These are phyloP conservation scores for Esperia sulphurella DNA, from an alignment of 2,888 invertebrate genomes.

Conservation along the genomic window DNA sequence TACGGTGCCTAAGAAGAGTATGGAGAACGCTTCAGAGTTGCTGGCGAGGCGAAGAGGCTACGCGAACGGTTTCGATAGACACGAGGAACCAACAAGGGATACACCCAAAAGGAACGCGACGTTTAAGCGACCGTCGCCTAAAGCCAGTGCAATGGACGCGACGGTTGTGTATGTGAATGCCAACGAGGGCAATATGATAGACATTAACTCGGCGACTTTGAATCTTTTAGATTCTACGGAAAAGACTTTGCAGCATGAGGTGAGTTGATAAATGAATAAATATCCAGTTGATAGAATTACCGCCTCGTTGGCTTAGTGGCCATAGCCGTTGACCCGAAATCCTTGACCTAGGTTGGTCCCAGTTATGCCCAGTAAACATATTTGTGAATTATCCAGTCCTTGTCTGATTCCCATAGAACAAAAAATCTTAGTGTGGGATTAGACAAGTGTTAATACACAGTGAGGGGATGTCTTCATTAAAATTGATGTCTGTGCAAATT, in stretches of 20 bases:
- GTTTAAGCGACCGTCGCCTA: slow-evolving; percentile 58
- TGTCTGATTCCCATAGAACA: no score
- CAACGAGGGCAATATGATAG: slow-evolving; percentile 59
- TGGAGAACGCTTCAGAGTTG: slow-evolving; percentile 67
- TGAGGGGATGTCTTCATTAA: no score
- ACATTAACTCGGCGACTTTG: slow-evolving; percentile 69
- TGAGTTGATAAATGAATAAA: slow-evolving; percentile 17
- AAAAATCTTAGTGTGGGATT: no score
- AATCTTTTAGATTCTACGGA: slow-evolving; percentile 57
- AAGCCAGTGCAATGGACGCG: slow-evolving; percentile 44
- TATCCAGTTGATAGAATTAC: no score
- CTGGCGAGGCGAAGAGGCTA: slow-evolving; percentile 56
- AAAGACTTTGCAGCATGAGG: slow-evolving; percentile 44
- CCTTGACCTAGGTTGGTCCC: no score
- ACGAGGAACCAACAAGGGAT: slow-evolving; percentile 50
- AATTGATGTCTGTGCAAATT: no score
- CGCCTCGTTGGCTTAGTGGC: no score
- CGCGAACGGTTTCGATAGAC: slow-evolving; percentile 44
- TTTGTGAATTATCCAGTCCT: no score
- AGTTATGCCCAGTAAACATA: no score
- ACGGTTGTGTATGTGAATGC: slow-evolving; percentile 56
- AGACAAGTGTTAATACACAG: no score
- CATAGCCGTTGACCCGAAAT: no score
- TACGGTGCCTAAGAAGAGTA: slow-evolving; percentile 60
- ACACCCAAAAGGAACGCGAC: slow-evolving; percentile 61